Evolutionary conservation across 2,113 vertebrate genomes (phyloP).

Genomic region (Copsychus sechellarum): DNA sequence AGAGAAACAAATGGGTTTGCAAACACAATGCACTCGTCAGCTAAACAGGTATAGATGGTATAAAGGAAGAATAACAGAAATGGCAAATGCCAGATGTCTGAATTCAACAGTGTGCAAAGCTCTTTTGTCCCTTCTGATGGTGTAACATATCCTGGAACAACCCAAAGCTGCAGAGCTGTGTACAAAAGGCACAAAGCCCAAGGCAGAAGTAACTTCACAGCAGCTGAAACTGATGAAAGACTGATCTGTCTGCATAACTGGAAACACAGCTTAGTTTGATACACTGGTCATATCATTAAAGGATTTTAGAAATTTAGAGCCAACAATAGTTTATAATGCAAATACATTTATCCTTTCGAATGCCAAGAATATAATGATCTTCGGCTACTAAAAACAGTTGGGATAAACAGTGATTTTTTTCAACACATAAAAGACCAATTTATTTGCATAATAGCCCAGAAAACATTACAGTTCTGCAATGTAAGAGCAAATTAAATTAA

Average conservation of each 20-base stretch:
- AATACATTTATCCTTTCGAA: neutral
- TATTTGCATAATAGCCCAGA: neutral
- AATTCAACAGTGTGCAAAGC: neutral
- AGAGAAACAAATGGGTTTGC: neutral
- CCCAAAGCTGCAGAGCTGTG: neutral
- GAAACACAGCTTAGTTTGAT: neutral
- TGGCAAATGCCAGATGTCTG: neutral
- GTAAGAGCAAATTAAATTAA: neutral
- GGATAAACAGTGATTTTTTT: neutral
- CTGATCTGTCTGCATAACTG: neutral
- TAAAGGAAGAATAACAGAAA: neutral
- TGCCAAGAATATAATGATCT: neutral
- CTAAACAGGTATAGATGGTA: neutral
- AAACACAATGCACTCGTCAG: neutral
- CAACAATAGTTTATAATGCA: neutral
- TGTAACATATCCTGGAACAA: neutral
- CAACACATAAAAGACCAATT: neutral
- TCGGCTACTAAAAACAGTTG: neutral
- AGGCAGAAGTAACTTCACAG: neutral
- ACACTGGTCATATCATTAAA: neutral
- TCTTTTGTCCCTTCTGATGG: neutral
- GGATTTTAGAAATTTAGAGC: neutral
- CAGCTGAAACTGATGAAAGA: neutral
- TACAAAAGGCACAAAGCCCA: neutral
- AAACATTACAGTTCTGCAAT: neutral